Evolutionary conservation across 2,113 vertebrate species (phyloP).

Genomic region (Sorex fumeus): DNA sequence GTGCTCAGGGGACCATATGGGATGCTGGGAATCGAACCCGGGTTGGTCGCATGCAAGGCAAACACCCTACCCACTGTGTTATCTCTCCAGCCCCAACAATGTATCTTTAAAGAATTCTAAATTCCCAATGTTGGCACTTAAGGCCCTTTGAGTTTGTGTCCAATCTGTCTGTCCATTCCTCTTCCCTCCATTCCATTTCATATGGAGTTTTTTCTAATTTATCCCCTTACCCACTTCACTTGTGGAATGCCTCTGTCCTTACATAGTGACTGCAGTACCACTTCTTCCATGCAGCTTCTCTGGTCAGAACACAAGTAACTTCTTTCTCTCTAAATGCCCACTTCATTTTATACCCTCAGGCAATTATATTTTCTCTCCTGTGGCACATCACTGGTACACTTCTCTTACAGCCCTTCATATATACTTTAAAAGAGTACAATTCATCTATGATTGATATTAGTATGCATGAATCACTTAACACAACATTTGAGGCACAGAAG

Average conservation of each 20-base stretch:
- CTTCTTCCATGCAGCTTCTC: neutral
- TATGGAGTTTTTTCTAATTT: neutral
- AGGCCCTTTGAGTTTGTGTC: neutral
- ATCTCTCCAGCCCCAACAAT: no score
- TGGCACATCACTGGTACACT: slow-evolving; percentile 6
- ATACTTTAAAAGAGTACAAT: slow-evolving; percentile 5
- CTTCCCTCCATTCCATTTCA: neutral
- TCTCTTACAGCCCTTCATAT: slow-evolving; percentile 10
- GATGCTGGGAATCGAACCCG: no score
- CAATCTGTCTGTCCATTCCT: neutral
- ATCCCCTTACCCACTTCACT: neutral
- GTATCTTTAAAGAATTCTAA: slow-evolving; percentile 14
- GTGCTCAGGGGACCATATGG: no score
- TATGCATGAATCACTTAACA: slow-evolving; percentile 14
- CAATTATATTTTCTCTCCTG: neutral
- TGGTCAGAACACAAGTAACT: neutral
- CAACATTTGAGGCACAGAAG: slow-evolving; percentile 23
- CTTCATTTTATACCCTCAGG: neutral
- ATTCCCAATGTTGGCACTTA: neutral
- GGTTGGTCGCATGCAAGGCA: no score
- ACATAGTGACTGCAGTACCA: neutral
- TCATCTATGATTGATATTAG: slow-evolving; percentile 19
- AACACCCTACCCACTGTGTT: no score
- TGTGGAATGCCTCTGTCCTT: neutral
- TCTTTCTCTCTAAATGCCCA: slow-evolving; percentile 14